Conservation (phyloP, 2,113 vertebrate genomes). For the Scolopax mira region DNA sequence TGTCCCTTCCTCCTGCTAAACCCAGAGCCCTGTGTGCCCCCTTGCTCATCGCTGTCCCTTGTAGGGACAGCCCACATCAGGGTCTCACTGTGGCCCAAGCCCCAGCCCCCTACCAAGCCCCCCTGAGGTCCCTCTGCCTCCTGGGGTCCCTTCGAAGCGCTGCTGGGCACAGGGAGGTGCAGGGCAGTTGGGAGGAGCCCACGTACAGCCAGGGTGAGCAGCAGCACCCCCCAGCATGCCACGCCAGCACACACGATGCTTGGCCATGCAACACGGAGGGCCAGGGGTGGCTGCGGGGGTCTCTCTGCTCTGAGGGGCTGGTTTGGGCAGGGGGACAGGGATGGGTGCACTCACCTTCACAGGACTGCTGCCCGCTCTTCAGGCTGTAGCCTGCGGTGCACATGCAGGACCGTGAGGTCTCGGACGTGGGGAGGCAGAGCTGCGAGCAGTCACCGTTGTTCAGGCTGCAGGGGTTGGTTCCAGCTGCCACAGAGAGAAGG, state of each 20-base stretch:
- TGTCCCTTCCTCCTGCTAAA: neutral
- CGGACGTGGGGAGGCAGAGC: slow-evolving; percentile 92
- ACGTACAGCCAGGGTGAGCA: accelerated
- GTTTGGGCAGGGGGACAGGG: accelerated
- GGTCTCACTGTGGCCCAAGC: neutral
- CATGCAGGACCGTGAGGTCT: slow-evolving; percentile 90
- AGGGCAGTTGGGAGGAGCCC: neutral
- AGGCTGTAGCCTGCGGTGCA: slow-evolving; percentile 96
- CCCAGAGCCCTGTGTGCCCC: accelerated
- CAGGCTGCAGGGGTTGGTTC: slow-evolving; percentile 89
- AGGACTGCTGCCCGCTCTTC: slow-evolving; percentile 90
- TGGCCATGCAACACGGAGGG: accelerated
- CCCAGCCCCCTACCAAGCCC: neutral
- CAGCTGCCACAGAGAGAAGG: neutral
- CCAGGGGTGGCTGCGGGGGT: accelerated
- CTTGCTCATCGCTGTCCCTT: accelerated
- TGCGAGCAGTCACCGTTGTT: slow-evolving; percentile 96
- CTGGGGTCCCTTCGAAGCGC: accelerated
- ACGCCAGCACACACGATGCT: accelerated
- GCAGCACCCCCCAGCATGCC: accelerated
- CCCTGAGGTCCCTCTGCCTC: accelerated
- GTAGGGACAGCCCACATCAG: accelerated
- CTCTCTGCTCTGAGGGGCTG: accelerated
- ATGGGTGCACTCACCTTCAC: slow-evolving; percentile 78
- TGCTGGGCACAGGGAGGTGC: accelerated